phyloP scores from a whole-genome alignment of 2,888 invertebrate species.

The Acanthosepion esculentum region DNA sequence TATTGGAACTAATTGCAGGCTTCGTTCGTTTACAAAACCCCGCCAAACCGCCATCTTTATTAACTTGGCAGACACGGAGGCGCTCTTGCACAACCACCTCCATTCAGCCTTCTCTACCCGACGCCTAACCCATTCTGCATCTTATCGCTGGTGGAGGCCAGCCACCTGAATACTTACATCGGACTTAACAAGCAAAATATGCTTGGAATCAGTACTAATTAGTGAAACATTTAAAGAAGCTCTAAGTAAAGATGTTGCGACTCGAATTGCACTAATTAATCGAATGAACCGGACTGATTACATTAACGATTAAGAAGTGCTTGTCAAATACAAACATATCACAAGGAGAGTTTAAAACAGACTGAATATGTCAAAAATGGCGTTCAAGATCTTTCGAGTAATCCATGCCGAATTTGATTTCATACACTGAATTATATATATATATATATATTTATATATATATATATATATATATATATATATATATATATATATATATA shows the following conservation, averaged over 20 bases:
- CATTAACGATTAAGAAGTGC: not conserved
- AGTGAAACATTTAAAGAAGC: constrained; percentile 33
- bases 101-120: not conserved
- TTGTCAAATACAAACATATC: constrained; percentile 15
- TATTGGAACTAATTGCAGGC: not conserved
- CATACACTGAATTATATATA: no score
- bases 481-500: no score
- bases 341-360: not conserved
- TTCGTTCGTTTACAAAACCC: not conserved
- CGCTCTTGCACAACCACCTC: not conserved
- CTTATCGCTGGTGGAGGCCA: not conserved
- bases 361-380: not conserved
- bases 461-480: no score
- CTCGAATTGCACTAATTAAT: constrained; percentile 33
- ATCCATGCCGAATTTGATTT: not conserved
- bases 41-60: not conserved
- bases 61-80: not conserved
- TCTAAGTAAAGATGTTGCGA: constrained; percentile 5
- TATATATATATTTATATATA: no score
- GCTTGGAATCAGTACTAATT: constrained; percentile 33
- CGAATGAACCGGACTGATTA: not conserved
- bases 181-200: constrained; percentile 12
- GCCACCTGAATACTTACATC: constrained; percentile 15
- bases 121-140: not conserved
- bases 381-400: not conserved